Percentiles rank a stretch among this genome's conserved stretches.
Evolutionary conservation across 1,140 invertebrate genomes (phyloP).

Genomic region (Arctopsyche grandis): DNA sequence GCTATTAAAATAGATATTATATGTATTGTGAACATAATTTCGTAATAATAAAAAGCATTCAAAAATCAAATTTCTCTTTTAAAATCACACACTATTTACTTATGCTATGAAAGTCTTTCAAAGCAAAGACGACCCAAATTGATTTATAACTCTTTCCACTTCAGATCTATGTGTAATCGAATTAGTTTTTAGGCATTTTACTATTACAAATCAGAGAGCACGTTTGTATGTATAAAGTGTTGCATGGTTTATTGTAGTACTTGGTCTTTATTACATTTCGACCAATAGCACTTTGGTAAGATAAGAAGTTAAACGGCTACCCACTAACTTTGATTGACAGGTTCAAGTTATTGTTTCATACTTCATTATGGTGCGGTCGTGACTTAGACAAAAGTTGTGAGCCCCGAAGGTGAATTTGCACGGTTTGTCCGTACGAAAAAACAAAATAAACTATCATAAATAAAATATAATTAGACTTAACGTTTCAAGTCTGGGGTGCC

Average conservation of each 20-base stretch:
- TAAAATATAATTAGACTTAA: slow-evolving; percentile 29
- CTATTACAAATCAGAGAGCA: background rate
- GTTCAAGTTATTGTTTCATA: slow-evolving; percentile 28
- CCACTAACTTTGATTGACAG: slow-evolving; percentile 25
- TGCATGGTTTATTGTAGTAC: no score
- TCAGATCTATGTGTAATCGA: no score
- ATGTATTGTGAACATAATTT: no score
- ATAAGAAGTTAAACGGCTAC: slow-evolving; percentile 22
- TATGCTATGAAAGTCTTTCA: no score
- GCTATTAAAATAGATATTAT: no score
- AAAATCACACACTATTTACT: no score
- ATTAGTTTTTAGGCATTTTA: background rate
- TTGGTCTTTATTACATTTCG: background rate
- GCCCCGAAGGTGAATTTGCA: background rate
- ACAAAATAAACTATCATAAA: slow-evolving; percentile 10
- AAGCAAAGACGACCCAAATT: no score
- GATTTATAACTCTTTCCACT: no score
- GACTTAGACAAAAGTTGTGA: slow-evolving; percentile 18
- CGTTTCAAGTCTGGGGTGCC: background rate
- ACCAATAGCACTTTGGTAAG: background rate
- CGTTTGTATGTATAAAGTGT: background rate
- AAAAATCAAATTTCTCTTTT: no score
- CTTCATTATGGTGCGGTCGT: slow-evolving; percentile 22
- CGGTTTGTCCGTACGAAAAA: background rate
- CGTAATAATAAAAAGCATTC: no score